phyloP scores from a whole-genome alignment of 23 tunicate genomes.

The Oikopleura dioica region DNA sequence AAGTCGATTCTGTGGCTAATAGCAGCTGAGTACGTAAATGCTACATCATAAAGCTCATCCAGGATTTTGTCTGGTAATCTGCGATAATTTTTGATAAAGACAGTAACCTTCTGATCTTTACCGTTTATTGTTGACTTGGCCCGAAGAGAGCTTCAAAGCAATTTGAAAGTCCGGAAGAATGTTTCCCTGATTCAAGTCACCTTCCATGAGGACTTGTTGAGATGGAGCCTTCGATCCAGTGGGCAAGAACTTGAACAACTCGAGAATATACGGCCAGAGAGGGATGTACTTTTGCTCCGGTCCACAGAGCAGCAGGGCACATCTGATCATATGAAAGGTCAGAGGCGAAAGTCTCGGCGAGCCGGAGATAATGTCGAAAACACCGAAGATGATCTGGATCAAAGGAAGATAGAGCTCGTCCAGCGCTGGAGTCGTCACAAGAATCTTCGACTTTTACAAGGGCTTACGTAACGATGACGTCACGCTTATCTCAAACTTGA shows the following conservation, averaged over 20 bases:
- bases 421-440: too few relatives aligned
- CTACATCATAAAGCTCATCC: constrained; percentile 2
- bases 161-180: constrained; percentile 3
- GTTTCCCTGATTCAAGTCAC: neutral
- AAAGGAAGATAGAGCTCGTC: neutral
- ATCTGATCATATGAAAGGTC: neutral
- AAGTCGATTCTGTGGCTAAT: constrained; percentile 3
- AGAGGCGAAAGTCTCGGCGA: neutral
- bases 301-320: neutral
- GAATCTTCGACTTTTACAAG: too few relatives aligned
- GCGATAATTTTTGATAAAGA: neutral
- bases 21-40: neutral
- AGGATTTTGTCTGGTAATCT: neutral
- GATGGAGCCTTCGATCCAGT: neutral
- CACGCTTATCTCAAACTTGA: too few relatives aligned
- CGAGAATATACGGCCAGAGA: neutral
- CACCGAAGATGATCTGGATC: neutral
- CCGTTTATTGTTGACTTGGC: neutral
- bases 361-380: neutral
- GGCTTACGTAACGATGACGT: too few relatives aligned
- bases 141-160: neutral
- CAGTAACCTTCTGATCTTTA: neutral
- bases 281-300: constrained; percentile 3
- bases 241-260: neutral
- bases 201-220: neutral